Conservation (phyloP, 2,797 vertebrate genomes). For the Syngnathus acus region DNA sequence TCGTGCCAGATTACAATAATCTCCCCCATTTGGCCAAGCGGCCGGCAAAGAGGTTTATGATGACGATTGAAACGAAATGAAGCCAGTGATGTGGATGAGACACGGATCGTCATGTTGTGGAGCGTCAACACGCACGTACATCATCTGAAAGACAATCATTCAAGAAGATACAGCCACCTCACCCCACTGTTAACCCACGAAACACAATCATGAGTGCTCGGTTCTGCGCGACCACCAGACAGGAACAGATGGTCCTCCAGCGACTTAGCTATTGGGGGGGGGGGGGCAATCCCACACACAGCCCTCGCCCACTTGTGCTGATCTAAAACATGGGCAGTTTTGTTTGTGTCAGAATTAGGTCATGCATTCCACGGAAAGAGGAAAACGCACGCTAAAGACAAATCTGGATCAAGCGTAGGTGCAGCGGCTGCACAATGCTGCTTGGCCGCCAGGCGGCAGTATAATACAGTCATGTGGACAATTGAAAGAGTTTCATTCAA, state of each 20-base stretch:
- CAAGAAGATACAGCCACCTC: no score
- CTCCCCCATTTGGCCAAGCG: constrained; percentile 42
- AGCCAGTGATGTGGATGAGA: not conserved
- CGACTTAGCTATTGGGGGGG: constrained; percentile 34
- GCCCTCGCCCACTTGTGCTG: not conserved
- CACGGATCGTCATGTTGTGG: not conserved
- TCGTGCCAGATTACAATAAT: constrained; percentile 60
- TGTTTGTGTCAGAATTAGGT: constrained; percentile 42
- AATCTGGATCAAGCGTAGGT: constrained; percentile 4
- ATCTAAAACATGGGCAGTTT: constrained; percentile 4
- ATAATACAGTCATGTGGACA: no score
- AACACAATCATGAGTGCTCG: constrained; percentile 31
- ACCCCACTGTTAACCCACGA: not conserved
- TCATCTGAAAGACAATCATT: no score
- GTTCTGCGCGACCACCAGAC: constrained; percentile 23
- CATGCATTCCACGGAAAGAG: constrained; percentile 33
- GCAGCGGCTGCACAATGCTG: not conserved
- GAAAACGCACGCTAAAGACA: constrained; percentile 21
- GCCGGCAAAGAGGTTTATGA: constrained; percentile 50
- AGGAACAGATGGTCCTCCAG: constrained; percentile 58
- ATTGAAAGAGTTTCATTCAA: no score
- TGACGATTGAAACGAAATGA: constrained; percentile 29
- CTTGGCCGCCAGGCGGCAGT: not conserved
- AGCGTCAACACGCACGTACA: not conserved
- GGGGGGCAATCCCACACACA: not conserved